phyloP scores from a whole-genome alignment of 2,113 vertebrate species.

The Merops nubicus region DNA sequence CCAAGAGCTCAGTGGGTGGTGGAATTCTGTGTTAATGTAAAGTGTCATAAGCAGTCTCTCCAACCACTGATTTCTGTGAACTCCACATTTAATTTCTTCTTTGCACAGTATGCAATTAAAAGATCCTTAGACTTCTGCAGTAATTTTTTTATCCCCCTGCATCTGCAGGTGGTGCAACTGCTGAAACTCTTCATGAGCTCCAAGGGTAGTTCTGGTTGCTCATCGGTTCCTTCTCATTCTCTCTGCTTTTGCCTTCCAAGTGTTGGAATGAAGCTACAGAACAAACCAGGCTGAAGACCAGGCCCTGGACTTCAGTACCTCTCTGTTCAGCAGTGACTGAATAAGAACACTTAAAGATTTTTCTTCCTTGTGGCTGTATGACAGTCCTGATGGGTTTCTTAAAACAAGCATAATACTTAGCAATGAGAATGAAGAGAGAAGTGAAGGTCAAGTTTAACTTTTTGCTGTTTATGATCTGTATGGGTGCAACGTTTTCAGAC shows the following conservation, averaged over 20 bases:
- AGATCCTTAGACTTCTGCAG: constrained; percentile 36
- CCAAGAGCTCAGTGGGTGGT: constrained; percentile 64
- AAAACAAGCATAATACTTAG: neutral
- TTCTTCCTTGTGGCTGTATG: neutral
- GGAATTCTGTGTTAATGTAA: constrained; percentile 69
- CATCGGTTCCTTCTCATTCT: neutral
- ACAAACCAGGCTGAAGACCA: neutral
- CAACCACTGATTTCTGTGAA: constrained; percentile 68
- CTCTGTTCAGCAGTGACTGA: neutral
- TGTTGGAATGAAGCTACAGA: neutral
- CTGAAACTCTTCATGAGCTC: neutral
- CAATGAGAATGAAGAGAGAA: neutral
- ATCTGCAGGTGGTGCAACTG: constrained; percentile 8
- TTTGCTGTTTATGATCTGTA: neutral
- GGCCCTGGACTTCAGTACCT: neutral
- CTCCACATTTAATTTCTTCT: constrained; percentile 58
- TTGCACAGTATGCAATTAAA: constrained; percentile 59
- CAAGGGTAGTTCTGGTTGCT: neutral
- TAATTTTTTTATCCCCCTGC: neutral
- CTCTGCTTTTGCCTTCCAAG: neutral
- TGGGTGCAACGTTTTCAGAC: neutral
- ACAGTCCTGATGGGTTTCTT: neutral
- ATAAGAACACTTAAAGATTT: neutral
- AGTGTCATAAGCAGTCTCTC: constrained; percentile 68
- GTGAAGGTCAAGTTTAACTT: neutral